Evolutionary conservation across 2,113 vertebrate genomes (phyloP).

Genomic region (Hyla sarda): DNA sequence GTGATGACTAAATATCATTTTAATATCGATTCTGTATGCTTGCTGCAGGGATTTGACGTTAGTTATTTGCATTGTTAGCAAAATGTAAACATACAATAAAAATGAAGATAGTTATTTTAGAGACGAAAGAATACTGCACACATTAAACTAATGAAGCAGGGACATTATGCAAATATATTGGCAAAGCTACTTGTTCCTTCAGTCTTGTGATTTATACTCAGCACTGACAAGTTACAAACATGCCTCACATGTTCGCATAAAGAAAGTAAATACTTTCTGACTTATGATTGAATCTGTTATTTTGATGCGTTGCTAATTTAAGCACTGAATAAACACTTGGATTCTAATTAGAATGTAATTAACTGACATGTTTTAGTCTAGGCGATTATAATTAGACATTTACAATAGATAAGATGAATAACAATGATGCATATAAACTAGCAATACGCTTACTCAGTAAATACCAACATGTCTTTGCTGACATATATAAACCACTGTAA

Average conservation of each 20-base stretch:
- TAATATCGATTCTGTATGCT: background rate
- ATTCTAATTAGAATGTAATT: slow-evolving; percentile 34
- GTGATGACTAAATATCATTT: background rate
- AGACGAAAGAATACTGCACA: background rate
- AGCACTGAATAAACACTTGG: slow-evolving; percentile 34
- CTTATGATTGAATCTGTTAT: slow-evolving; percentile 23
- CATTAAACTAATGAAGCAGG: slow-evolving; percentile 24
- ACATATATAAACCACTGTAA: background rate
- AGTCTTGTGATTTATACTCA: slow-evolving; percentile 15
- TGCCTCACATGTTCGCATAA: background rate
- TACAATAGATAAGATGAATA: slow-evolving; percentile 7
- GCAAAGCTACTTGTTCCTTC: slow-evolving; percentile 20
- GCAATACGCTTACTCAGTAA: background rate
- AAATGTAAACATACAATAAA: slow-evolving; percentile 3
- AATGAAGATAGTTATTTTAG: background rate
- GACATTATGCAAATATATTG: slow-evolving; percentile 39
- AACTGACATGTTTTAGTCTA: slow-evolving; percentile 14
- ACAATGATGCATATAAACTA: background rate
- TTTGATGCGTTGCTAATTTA: slow-evolving; percentile 28
- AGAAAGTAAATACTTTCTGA: slow-evolving; percentile 27
- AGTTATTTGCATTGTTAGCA: slow-evolving; percentile 17
- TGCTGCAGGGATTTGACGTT: slow-evolving; percentile 14
- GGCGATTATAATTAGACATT: slow-evolving; percentile 28
- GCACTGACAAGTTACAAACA: slow-evolving; percentile 19
- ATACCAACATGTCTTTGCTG: background rate